Evolutionary conservation across 2,888 invertebrate genomes (phyloP).

Genomic region (Achlya flavicornis): DNA sequence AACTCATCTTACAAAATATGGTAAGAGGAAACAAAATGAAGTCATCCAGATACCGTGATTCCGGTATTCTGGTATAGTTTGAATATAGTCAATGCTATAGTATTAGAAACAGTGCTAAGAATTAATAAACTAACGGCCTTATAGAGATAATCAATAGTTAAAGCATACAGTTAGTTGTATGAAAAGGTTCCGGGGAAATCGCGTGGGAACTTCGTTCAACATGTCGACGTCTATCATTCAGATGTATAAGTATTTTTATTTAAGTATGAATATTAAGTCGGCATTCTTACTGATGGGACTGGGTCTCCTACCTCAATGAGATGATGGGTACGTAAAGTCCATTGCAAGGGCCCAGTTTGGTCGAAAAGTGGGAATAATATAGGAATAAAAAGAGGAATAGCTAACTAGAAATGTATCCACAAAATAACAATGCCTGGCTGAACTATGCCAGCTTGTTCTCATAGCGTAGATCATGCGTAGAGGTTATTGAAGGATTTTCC

Average conservation of each 20-base stretch:
- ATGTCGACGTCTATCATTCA: background rate
- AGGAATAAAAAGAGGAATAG: too few species aligned
- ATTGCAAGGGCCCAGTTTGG: background rate
- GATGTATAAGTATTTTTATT: background rate
- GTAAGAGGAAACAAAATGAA: too few species aligned
- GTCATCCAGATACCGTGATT: background rate
- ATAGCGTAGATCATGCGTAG: too few species aligned
- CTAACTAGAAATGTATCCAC: too few species aligned
- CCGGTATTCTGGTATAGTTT: background rate
- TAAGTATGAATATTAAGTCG: background rate
- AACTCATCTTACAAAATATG: too few species aligned
- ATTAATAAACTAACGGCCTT: background rate
- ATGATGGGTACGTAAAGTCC: background rate
- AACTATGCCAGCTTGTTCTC: too few species aligned
- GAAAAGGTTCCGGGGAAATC: conserved; percentile 2
- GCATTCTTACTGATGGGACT: background rate
- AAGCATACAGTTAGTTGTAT: background rate
- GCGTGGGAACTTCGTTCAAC: background rate
- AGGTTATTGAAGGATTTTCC: too few species aligned
- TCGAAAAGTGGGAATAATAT: too few species aligned
- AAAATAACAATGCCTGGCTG: too few species aligned
- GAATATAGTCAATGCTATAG: background rate
- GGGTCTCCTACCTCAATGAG: background rate
- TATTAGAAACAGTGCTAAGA: background rate
- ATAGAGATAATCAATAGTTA: conserved; percentile 1